These are phyloP conservation scores for Drosophila dunni DNA, from an alignment of 1,140 invertebrate species.

Conservation along the genomic window DNA sequence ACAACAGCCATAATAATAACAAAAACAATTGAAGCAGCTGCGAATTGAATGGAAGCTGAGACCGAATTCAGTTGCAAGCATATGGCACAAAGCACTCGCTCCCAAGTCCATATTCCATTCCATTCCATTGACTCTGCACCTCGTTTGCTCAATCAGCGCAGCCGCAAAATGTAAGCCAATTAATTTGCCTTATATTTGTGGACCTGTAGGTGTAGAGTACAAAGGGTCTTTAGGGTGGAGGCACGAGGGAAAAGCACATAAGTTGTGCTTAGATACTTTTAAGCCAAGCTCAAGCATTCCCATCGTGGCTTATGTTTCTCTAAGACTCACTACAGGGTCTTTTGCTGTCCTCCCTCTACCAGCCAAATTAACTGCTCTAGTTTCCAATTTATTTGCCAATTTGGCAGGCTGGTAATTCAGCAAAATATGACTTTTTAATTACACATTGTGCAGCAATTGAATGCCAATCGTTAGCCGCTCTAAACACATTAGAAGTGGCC, in stretches of 20 bases:
- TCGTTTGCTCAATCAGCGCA: slow-evolving; percentile 52
- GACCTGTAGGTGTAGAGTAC: no score
- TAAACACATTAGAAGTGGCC: slow-evolving; percentile 64
- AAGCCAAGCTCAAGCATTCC: no score
- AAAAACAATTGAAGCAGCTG: slow-evolving; percentile 44
- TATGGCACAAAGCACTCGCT: slow-evolving; percentile 36
- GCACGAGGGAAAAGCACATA: no score
- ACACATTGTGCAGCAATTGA: slow-evolving; percentile 68
- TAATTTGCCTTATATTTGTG: slow-evolving; percentile 53
- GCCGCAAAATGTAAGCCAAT: slow-evolving; percentile 67
- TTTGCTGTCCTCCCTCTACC: no score
- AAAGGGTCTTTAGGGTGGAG: no score
- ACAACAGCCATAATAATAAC: slow-evolving; percentile 20
- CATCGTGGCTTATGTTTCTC: neutral
- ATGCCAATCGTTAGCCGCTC: slow-evolving; percentile 37
- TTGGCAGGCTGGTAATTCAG: slow-evolving; percentile 58
- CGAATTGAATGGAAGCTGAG: slow-evolving; percentile 22
- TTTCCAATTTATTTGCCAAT: slow-evolving; percentile 45
- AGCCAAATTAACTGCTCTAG: no score
- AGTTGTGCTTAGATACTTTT: no score
- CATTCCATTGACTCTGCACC: slow-evolving; percentile 44
- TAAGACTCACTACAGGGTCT: neutral
- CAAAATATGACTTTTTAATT: slow-evolving; percentile 80
- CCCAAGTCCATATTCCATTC: slow-evolving; percentile 21
- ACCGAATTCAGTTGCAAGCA: slow-evolving; percentile 35